Evolutionary conservation across 1,140 invertebrate genomes (phyloP), one percentile per base, ranked within the genome.

Genomic region (Microplitis demolitor): DNA sequence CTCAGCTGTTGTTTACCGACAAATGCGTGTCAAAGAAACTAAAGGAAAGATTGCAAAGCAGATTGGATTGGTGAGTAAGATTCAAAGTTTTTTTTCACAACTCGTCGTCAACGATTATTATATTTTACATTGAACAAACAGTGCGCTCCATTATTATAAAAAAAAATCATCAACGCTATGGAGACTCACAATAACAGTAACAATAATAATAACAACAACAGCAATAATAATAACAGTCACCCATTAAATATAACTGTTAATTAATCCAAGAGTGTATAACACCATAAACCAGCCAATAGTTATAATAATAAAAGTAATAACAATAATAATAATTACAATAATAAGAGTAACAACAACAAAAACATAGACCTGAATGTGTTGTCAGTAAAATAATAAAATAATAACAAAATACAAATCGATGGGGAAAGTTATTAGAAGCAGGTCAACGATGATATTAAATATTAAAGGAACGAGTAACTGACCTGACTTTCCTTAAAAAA

Each of bases 1-100:
- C 76, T 82, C 84, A 84, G 83, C 83, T 85, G 84, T 85, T 85
- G 83, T 85, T 85, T 85, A 85, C 78, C 77, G 73, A 85, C 78
- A 81, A 83, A 83, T 79, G 74, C 76, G 75, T 78, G 78, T 79
- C 76, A 80, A 74, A 69, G 71, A 77, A 77, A 66, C 31, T 24
- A 37, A 61, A 45, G 11, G 14, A 11, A 58, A 4, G 51, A 64
- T 45, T 67, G 66, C 61, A 58, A 24, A 33, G 64, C 31, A 51
- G 39, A 60, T 35, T 67, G 39, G 31, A 58, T 67, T 37, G 66
- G 35, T 68, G 16, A n/a, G 13, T 37, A 62, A 62, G 13, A n/a
- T n/a, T 62, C 31, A 13, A 37, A 35, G 9, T 58, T 58, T 24
- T 54, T 14, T 58, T 58, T 58, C 24, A 31, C n/a, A 8, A 58